Conservation (phyloP, 2,888 invertebrate genomes). For the Lamellibrachia satsuma region DNA sequence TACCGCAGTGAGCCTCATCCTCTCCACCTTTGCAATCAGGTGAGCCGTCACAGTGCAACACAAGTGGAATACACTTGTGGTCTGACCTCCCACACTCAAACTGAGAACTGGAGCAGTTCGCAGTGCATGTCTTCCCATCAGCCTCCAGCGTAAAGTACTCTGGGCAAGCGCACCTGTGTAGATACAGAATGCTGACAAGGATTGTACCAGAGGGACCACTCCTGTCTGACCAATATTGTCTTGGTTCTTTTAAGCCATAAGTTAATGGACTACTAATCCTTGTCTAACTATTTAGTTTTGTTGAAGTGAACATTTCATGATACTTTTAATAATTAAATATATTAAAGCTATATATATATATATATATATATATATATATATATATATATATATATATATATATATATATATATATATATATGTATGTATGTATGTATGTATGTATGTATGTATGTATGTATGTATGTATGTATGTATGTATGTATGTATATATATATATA, state of each 20-base stretch:
- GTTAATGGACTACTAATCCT: background rate
- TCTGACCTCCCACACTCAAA: conserved; percentile 33
- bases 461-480: background rate
- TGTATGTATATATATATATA: no score
- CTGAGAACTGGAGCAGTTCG: conserved; percentile 75
- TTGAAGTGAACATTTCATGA: background rate
- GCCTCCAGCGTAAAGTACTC: conserved; percentile 83
- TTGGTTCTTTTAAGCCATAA: background rate
- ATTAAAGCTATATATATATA: no score
- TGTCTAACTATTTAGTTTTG: background rate
- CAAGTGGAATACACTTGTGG: conserved; percentile 51
- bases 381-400: no score
- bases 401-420: no score
- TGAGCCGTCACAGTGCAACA: conserved; percentile 49
- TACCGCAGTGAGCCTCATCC: conserved; percentile 69
- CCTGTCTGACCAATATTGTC: background rate
- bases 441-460: background rate
- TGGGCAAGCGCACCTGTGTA: conserved; percentile 85
- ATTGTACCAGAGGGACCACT: background rate
- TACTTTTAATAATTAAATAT: no score
- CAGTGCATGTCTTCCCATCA: conserved; percentile 85
- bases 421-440: background rate
- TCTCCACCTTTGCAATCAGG: conserved; percentile 74
- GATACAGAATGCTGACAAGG: background rate
- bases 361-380: background rate